Conservation (phyloP, 2,888 invertebrate species). For the Acanthosepion pharaonis region DNA sequence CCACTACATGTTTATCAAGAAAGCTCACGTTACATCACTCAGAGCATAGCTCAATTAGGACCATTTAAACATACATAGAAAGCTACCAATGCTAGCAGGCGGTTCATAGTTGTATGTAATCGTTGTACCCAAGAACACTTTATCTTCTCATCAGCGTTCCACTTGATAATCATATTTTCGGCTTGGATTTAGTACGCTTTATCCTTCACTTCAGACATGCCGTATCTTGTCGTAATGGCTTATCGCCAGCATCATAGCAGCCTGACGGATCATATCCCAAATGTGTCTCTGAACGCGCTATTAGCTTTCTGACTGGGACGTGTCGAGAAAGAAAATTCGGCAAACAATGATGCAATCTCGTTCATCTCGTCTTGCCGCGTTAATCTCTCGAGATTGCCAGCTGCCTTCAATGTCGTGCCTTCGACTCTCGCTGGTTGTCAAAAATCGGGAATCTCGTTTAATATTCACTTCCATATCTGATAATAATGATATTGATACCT, state of each 20-base stretch:
- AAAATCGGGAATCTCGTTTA: background rate
- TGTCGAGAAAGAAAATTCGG: background rate
- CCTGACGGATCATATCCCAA: background rate
- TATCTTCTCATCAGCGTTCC: background rate
- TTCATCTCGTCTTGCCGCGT: background rate
- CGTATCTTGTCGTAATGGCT: background rate
- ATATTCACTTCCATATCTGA: background rate
- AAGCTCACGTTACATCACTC: too few species aligned
- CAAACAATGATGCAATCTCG: background rate
- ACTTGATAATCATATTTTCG: background rate
- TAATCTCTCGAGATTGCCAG: background rate
- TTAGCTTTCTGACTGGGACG: background rate
- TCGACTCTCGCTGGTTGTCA: background rate
- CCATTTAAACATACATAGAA: too few species aligned
- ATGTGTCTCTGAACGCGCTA: background rate
- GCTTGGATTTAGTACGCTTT: background rate
- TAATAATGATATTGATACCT: background rate
- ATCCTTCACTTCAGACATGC: background rate
- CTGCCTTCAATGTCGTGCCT: background rate
- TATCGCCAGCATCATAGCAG: background rate
- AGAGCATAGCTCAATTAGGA: too few species aligned
- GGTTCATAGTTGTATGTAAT: too few species aligned
- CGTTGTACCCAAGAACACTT: too few species aligned
- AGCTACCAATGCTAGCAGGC: too few species aligned
- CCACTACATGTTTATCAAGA: too few species aligned